Evolutionary conservation across 2,797 vertebrate genomes (phyloP).

Genomic region (Dendrocincla tyrannina): DNA sequence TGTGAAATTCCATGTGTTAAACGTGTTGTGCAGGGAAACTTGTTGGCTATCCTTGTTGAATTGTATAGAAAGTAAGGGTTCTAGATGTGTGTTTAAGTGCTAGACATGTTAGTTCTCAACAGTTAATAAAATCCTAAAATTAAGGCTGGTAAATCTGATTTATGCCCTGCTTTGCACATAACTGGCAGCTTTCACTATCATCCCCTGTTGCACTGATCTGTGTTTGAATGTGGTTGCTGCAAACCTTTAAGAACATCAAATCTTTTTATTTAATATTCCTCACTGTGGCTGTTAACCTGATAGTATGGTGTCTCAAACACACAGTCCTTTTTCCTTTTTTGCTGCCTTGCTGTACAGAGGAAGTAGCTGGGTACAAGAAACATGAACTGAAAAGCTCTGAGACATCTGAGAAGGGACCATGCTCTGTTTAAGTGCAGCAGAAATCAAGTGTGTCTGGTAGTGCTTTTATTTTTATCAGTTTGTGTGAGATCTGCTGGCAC

Average conservation of each 20-base stretch:
- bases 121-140: background rate
- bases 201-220: slow-evolving; percentile 32
- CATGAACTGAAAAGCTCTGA: background rate
- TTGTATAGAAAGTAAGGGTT: background rate
- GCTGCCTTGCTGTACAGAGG: background rate
- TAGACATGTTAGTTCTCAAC: slow-evolving; percentile 21
- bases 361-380: background rate
- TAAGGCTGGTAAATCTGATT: background rate
- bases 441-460: background rate
- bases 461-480: background rate
- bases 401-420: background rate
- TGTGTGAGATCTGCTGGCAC: background rate
- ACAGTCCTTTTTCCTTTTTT: background rate
- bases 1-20: slow-evolving; percentile 37
- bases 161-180: slow-evolving; percentile 53
- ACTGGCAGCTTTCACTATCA: slow-evolving; percentile 17
- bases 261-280: background rate
- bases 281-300: background rate
- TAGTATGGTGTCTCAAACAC: background rate
- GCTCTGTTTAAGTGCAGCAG: background rate
- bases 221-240: slow-evolving; percentile 22
- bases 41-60: background rate
- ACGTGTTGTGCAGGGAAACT: slow-evolving; percentile 23
- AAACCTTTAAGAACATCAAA: background rate
- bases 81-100: background rate